Conservation (phyloP, 2,113 vertebrate genomes). For the Pelecanoides urinatrix region DNA sequence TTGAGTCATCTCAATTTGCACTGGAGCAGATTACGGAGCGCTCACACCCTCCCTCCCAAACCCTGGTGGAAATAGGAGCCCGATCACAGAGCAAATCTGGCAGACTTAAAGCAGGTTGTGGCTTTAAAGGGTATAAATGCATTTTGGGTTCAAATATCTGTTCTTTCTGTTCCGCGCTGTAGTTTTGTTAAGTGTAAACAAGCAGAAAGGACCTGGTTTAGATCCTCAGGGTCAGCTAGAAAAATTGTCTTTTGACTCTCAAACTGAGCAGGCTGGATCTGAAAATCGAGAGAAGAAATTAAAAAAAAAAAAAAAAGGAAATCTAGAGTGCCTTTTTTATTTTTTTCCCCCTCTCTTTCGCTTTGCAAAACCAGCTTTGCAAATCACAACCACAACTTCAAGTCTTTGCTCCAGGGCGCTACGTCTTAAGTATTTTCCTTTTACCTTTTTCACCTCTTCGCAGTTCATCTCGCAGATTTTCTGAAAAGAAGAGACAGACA, state of each 20-base stretch:
- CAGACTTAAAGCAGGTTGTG: neutral
- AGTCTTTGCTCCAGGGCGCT: accelerated
- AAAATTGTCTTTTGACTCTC: neutral
- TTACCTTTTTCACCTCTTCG: slow-evolving; percentile 80
- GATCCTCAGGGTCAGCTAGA: slow-evolving; percentile 2
- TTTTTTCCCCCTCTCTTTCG: neutral
- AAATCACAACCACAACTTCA: neutral
- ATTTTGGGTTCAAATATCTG: neutral
- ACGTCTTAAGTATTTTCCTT: accelerated
- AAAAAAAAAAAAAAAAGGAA: neutral
- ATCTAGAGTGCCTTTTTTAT: neutral
- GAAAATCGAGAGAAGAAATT: neutral
- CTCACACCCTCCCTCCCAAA: neutral
- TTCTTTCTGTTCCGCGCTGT: neutral
- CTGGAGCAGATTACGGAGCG: accelerated
- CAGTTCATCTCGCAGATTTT: slow-evolving; percentile 70
- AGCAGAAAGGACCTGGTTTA: neutral
- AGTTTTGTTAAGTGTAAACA: neutral
- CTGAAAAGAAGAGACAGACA: slow-evolving; percentile 31
- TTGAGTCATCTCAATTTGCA: neutral
- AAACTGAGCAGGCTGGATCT: neutral
- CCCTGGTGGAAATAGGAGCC: neutral
- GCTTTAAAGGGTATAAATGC: neutral
- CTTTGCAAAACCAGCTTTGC: neutral
- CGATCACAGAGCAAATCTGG: neutral